Percentiles rank a stretch among this genome's conserved stretches.
Conservation (phyloP, 2,888 invertebrate species). For the Dugesia japonica region DNA sequence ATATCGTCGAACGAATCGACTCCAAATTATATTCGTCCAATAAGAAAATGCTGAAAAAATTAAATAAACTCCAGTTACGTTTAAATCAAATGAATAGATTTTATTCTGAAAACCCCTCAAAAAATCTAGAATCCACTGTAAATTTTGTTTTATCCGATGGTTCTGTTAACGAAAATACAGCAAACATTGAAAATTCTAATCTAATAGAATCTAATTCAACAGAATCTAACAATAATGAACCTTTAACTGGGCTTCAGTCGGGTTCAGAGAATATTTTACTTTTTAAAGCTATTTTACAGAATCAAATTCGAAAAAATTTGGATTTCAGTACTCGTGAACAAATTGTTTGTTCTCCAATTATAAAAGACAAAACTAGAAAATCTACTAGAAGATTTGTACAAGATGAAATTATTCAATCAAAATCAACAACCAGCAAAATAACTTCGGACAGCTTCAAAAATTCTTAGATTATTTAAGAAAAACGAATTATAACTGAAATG, state of each 20-base stretch:
- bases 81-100: conserved; percentile 14
- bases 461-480: not conserved
- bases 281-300: not conserved
- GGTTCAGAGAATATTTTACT: not conserved
- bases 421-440: not conserved
- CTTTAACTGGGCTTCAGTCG: not conserved
- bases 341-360: not conserved
- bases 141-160: not conserved
- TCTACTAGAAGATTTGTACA: not conserved
- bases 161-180: not conserved
- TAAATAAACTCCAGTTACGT: not conserved
- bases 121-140: not conserved
- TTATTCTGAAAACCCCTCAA: not conserved
- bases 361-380: not conserved
- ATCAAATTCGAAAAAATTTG: not conserved
- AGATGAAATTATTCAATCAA: not conserved
- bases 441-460: not conserved
- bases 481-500: not conserved
- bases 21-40: not conserved
- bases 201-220: not conserved
- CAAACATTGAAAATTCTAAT: not conserved
- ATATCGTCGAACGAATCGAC: not conserved
- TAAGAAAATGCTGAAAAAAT: not conserved
- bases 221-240: not conserved
- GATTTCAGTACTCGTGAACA: not conserved